These are phyloP conservation scores for Micropoecilia bifurca DNA, from an alignment of 2,797 vertebrate genomes.

Conservation along the genomic window DNA sequence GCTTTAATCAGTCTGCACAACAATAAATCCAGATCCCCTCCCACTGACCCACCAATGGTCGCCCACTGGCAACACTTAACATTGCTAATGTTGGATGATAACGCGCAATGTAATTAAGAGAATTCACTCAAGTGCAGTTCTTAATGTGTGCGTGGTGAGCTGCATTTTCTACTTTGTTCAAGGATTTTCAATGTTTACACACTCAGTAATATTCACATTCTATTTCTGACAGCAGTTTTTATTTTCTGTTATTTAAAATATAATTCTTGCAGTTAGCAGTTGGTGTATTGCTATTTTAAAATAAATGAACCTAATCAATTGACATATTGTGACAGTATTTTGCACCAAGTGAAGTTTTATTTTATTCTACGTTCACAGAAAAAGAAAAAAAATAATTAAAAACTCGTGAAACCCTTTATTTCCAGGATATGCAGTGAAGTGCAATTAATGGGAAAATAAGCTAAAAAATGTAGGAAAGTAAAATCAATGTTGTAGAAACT, in stretches of 20 bases:
- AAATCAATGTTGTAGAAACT: not conserved
- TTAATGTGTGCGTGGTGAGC: not conserved
- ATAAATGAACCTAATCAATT: too few relatives aligned
- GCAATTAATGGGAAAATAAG: not conserved
- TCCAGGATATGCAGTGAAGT: not conserved
- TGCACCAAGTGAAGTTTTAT: not conserved
- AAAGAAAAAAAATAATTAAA: not conserved
- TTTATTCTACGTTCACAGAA: not conserved
- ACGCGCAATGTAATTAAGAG: not conserved
- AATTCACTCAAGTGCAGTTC: slow-evolving; percentile 5
- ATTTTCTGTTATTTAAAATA: not conserved
- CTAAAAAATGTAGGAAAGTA: not conserved
- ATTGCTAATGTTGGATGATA: slow-evolving; percentile 6
- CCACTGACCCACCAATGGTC: slow-evolving; percentile 6
- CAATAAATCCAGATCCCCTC: slow-evolving; percentile 13
- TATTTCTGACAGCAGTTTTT: not conserved
- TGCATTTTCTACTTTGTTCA: slow-evolving; percentile 1
- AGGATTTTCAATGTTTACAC: not conserved
- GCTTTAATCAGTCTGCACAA: slow-evolving; percentile 25
- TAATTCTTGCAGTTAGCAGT: not conserved
- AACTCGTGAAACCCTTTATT: not conserved
- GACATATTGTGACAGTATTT: not conserved
- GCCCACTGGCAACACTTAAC: slow-evolving; percentile 11
- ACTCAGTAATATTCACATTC: not conserved
- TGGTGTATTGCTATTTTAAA: not conserved